Base-by-base conservation (phyloP, 2,888 invertebrate genomes). In the Caenorhabditis sp. region DNA sequence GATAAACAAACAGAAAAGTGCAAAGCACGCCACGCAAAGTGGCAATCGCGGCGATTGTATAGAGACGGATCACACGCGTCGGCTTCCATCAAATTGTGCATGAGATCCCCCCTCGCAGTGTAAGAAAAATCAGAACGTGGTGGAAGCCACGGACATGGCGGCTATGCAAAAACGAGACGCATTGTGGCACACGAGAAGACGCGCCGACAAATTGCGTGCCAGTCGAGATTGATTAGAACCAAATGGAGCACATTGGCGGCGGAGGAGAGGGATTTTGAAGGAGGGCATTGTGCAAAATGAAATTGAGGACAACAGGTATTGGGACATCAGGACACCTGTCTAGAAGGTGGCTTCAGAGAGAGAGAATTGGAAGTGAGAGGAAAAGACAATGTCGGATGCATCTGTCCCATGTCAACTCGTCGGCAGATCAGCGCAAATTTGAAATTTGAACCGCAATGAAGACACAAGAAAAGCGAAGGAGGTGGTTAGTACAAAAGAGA, bases 381-480 rank as follows among this genome's bases (percentile, higher is more conserved):
- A 50, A 7, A 7, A 66, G 66, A 50, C 50, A 66, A 41, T 66
- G 66, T 52, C 41, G 45, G n/a, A 39, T 56, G 56, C 66, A 68
- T 68, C 68, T 68, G 68, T 59, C 68, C 27, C 58, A 39, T 59
- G 68, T 66, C 56, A 66, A 66, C 39, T n/a, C n/a, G n/a, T 46
- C 53, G 26, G 22, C 46, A 17, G 32, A 46, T 46, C 48, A 45
- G 35, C n/a, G 26, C 22, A 24, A 35, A 22, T 66, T 66, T 50
- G 66, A 66, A 66, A 66, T 66, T 66, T 58, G 66, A 66, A 58
- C 39, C 56, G 26, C n/a, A n/a, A n/a, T n/a, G n/a, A n/a, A n/a
- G n/a, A n/a, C n/a, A n/a, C n/a, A n/a, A n/a, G 27, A 7, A 39
- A 20, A 9, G 8, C 17, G 5, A 32, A 37, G 41, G 30, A 58